Base-by-base conservation (phyloP, 2,113 vertebrate genomes). In the Dromiciops gliroides region DNA sequence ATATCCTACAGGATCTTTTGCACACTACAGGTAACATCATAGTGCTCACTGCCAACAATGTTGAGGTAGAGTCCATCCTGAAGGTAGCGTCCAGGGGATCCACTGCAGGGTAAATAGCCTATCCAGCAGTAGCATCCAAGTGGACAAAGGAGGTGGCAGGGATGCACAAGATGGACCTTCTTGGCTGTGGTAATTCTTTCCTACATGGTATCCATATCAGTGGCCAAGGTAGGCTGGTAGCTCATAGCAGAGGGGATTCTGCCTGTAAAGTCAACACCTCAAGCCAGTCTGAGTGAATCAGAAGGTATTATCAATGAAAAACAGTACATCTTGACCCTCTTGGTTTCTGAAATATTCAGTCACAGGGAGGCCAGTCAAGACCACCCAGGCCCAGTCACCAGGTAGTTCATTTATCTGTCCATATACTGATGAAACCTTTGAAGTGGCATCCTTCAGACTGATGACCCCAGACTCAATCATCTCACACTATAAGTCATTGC, bases 391-490 rank as follows among this genome's bases (percentile, higher is more conserved):
- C 56, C 56, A 5, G 1, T 1, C 3, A 37, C 28, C 11, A 31
- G 5, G 28, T 67, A 1, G 16, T 60, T 60, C 11, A 37, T 67
- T 67, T 31, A 67, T 37, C 56, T 14, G 56, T 10, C 56, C 12
- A 37, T 67, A 67, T 67, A 14, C 99, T 98, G 99, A 94, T 99
- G 99, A 99, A 92, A 99, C 99, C 99, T 99, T 99, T 92, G 99
- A 99, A 9, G 99, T 99, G 95, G 99, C 98, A 52, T 99, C 99
- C 97, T 99, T 99, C 97, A 99, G 98, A 98, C 99, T 99, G 98
- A 99, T 99, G 98, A 99, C 99, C 89, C 99, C 99, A 14, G 99
- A 99, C 98, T 99, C 99, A 1, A 99, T 99, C 99, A 99, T 99
- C 97, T 99, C 99, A 53, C 99, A 99, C 98, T 99, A 99, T 97